phyloP scores from a whole-genome alignment of 2,888 invertebrate species.

The Limenitis camilla region DNA sequence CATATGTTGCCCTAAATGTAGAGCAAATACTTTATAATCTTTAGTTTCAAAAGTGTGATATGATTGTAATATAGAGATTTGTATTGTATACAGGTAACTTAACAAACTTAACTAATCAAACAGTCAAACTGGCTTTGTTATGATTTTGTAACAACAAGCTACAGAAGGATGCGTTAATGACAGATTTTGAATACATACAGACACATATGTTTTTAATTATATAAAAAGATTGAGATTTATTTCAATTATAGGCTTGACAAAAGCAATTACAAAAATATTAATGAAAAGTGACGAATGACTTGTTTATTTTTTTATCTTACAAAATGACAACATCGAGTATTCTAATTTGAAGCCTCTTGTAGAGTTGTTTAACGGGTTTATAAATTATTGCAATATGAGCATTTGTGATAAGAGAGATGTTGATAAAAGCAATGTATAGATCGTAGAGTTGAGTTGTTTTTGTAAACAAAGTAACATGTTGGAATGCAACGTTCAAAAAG shows the following conservation, averaged over 20 bases:
- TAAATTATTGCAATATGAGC: neutral
- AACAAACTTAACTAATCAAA: too few species aligned
- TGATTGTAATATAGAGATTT: neutral
- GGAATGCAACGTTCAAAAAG: neutral
- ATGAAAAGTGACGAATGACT: too few species aligned
- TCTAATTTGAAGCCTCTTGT: neutral
- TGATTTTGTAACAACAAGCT: too few species aligned
- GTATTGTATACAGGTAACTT: neutral
- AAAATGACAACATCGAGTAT: too few species aligned
- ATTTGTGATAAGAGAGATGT: neutral
- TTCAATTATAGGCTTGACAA: too few species aligned
- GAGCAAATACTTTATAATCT: slow-evolving; percentile 1
- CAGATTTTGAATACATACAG: too few species aligned
- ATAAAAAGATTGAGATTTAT: too few species aligned
- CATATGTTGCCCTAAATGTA: slow-evolving; percentile 13
- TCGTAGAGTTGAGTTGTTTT: slow-evolving; percentile 15
- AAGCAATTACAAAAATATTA: too few species aligned
- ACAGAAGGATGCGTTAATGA: too few species aligned
- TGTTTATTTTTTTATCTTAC: too few species aligned
- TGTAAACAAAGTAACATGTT: slow-evolving; percentile 40
- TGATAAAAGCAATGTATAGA: neutral
- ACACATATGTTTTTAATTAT: too few species aligned
- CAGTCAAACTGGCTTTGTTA: too few species aligned
- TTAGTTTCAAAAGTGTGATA: neutral
- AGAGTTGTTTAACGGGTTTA: neutral